Evolutionary conservation across 2,797 vertebrate genomes (phyloP).

Genomic region (Phrynocephalus guinanensis): DNA sequence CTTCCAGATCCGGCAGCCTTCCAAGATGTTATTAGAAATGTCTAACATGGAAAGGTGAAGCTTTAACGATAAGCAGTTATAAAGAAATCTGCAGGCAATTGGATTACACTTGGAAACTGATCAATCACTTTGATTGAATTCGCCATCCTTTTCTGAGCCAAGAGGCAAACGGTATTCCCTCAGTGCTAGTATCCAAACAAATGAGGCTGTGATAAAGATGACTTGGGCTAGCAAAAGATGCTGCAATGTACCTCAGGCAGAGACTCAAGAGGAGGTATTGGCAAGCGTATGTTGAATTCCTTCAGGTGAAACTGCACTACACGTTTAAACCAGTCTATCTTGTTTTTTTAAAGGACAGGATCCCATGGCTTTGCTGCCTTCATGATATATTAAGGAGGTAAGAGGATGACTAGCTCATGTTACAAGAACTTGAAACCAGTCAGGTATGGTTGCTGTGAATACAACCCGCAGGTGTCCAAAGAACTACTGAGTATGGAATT

Average conservation of each 20-base stretch:
- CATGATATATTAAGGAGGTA: conserved; percentile 87
- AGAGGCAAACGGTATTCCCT: conserved; percentile 22
- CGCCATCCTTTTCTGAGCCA: conserved; percentile 41
- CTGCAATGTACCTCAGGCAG: neutral
- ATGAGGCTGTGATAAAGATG: conserved; percentile 5
- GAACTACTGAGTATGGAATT: neutral
- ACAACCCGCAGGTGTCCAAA: neutral
- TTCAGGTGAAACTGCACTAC: conserved; percentile 31
- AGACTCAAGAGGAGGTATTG: neutral
- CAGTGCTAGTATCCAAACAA: conserved; percentile 32
- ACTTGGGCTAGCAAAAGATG: conserved; percentile 32
- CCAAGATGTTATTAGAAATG: neutral
- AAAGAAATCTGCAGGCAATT: conserved; percentile 35
- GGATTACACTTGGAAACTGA: conserved; percentile 36
- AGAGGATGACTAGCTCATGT: conserved; percentile 46
- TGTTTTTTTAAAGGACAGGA: conserved; percentile 83
- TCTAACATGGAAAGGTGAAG: conserved; percentile 48
- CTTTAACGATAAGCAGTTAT: conserved; percentile 19
- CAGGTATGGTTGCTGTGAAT: neutral
- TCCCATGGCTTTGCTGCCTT: conserved; percentile 88
- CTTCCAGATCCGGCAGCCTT: neutral
- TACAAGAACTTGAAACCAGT: neutral
- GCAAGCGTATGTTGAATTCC: conserved; percentile 13
- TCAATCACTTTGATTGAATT: conserved; percentile 33
- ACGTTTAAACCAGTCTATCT: conserved; percentile 50